Conservation (phyloP, 2,113 vertebrate genomes). For the Nyctibius bracteatus region DNA sequence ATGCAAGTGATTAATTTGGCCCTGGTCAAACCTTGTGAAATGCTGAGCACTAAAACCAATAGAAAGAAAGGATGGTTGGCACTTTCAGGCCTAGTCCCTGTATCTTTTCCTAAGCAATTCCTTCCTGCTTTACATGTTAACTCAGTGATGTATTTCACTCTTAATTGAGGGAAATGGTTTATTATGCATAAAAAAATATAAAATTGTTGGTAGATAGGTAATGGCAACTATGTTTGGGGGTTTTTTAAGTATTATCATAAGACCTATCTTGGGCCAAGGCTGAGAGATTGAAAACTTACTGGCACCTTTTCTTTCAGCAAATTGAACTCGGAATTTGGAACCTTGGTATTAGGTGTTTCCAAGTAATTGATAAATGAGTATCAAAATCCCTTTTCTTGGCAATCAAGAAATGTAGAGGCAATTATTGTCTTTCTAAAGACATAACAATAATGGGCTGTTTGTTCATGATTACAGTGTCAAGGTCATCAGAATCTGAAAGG, state of each 20-base stretch:
- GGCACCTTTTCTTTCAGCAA: background rate
- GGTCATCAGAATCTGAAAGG: background rate
- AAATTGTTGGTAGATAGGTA: background rate
- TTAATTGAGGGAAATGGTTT: background rate
- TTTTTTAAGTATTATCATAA: background rate
- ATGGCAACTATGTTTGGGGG: background rate
- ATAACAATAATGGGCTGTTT: background rate
- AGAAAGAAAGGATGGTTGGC: background rate
- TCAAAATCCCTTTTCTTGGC: background rate
- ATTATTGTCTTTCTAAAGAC: slow-evolving; percentile 4
- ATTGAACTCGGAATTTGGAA: background rate
- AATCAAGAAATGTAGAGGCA: background rate
- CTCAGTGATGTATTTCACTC: background rate
- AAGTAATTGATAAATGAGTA: background rate
- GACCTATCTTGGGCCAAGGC: background rate
- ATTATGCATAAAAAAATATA: background rate
- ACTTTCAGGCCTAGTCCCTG: background rate
- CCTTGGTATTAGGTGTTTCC: background rate
- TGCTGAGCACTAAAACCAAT: background rate
- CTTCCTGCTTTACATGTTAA: background rate
- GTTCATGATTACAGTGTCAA: background rate
- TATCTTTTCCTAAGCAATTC: background rate
- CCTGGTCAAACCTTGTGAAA: background rate
- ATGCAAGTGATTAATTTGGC: background rate
- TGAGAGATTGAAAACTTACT: background rate